A percentile compares a stretch with the other conserved stretches of the same genome.
phyloP scores from a whole-genome alignment of 2,888 invertebrate species.

The Apamea epomidion region DNA sequence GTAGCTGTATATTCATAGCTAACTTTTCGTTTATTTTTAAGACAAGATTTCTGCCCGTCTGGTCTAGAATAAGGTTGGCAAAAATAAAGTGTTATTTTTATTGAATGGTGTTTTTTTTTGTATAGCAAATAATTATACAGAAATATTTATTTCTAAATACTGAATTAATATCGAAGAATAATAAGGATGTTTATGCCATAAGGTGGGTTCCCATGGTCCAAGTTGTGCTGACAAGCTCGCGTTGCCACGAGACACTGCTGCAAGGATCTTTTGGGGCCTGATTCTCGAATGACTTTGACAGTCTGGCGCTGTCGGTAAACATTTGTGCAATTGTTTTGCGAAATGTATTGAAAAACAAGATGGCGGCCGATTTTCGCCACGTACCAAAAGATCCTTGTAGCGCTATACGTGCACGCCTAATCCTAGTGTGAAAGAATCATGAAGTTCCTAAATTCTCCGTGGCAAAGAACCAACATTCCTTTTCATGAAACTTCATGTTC shows the following conservation, averaged over 20 bases:
- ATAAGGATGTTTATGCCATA: slow-evolving; percentile 5
- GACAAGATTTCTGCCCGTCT: neutral
- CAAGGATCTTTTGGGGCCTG: neutral
- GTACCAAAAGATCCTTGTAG: neutral
- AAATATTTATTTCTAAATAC: slow-evolving; percentile 1
- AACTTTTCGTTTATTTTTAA: slow-evolving; percentile 8
- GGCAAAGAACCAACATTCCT: neutral
- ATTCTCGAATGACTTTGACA: neutral
- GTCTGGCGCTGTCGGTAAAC: neutral
- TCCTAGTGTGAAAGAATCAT: neutral
- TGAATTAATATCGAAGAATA: slow-evolving; percentile 17
- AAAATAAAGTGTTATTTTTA: slow-evolving; percentile 5
- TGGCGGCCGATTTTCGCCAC: neutral
- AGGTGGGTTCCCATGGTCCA: slow-evolving; percentile 10
- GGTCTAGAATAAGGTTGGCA: neutral
- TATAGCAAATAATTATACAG: neutral
- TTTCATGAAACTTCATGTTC: neutral
- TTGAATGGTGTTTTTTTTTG: neutral
- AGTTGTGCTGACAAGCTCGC: neutral
- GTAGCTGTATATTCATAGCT: neutral
- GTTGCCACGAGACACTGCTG: neutral
- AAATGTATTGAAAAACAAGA: neutral
- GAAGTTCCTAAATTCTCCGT: neutral
- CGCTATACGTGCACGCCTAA: neutral
- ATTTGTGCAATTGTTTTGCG: neutral